Percentiles rank a stretch among this genome's conserved stretches.
These are phyloP conservation scores for Dinomys branickii DNA, from an alignment of 2,113 vertebrate species.

Conservation along the genomic window DNA sequence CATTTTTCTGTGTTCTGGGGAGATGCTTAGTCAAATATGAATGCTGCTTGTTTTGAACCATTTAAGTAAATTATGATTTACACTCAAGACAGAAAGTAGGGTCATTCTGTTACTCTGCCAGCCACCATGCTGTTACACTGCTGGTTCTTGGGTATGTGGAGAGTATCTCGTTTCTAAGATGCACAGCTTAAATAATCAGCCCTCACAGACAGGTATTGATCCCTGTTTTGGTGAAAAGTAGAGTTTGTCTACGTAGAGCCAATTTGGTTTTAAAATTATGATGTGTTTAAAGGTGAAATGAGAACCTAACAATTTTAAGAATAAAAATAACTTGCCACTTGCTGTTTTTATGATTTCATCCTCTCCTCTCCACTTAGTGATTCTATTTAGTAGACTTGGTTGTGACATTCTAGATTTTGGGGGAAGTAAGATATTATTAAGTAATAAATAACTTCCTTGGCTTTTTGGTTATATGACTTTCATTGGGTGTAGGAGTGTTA, in stretches of 20 bases:
- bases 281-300: conserved; percentile 34
- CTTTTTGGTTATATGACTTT: conserved; percentile 27
- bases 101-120: conserved; percentile 58
- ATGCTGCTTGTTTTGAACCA: conserved; percentile 71
- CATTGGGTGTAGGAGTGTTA: neutral
- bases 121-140: conserved; percentile 57
- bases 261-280: conserved; percentile 44
- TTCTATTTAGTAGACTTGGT: conserved; percentile 35
- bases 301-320: conserved; percentile 23
- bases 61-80: conserved; percentile 75
- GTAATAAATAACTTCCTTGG: neutral
- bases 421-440: conserved; percentile 60
- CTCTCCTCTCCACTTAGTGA: neutral
- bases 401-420: conserved; percentile 32
- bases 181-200: conserved; percentile 43
- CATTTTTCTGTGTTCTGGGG: conserved; percentile 61
- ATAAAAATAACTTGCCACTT: conserved; percentile 44
- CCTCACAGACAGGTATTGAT: neutral
- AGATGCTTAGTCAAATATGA: conserved; percentile 68
- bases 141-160: conserved; percentile 23
- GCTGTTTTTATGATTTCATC: neutral
- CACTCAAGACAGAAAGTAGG: conserved; percentile 58
- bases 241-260: neutral
- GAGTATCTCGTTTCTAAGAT: conserved; percentile 43
- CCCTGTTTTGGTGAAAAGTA: conserved; percentile 8